phyloP scores from a whole-genome alignment of 2,888 invertebrate species.

The Conomelus anceps region DNA sequence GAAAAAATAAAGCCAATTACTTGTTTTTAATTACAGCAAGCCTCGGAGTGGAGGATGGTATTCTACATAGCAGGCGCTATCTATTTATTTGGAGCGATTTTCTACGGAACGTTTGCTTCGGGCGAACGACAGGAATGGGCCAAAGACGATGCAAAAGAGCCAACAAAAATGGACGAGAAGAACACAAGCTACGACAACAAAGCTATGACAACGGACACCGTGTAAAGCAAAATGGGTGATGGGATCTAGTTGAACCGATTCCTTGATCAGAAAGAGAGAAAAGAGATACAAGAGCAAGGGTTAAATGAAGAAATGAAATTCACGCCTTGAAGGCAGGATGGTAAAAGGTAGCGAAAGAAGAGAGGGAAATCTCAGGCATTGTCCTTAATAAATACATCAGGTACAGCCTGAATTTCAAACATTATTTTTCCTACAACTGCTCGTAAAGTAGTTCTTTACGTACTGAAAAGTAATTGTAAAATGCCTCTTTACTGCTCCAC shows the following conservation, averaged over 20 bases:
- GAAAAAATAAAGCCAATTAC: not conserved
- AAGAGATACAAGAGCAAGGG: not conserved
- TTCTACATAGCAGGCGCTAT: slow-evolving; percentile 79
- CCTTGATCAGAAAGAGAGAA: not conserved
- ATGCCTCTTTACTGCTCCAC: too few species aligned
- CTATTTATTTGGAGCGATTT: slow-evolving; percentile 73
- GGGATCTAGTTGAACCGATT: too few species aligned
- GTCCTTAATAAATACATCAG: too few species aligned
- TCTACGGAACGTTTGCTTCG: slow-evolving; percentile 76
- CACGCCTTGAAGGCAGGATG: not conserved
- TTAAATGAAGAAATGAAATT: not conserved
- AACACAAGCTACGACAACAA: not conserved
- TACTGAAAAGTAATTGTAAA: too few species aligned
- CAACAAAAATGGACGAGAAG: slow-evolving; percentile 1
- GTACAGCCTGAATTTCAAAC: too few species aligned
- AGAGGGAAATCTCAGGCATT: too few species aligned
- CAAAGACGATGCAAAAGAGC: slow-evolving; percentile 43
- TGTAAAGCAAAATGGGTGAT: not conserved
- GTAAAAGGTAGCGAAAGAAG: not conserved
- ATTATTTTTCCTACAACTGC: too few species aligned
- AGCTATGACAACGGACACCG: not conserved
- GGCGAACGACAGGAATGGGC: slow-evolving; percentile 82
- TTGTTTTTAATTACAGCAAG: slow-evolving; percentile 48
- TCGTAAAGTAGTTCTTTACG: too few species aligned
- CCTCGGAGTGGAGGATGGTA: slow-evolving; percentile 75